phyloP scores from a whole-genome alignment of 2,888 invertebrate species.

The Trissolcus japonicus region DNA sequence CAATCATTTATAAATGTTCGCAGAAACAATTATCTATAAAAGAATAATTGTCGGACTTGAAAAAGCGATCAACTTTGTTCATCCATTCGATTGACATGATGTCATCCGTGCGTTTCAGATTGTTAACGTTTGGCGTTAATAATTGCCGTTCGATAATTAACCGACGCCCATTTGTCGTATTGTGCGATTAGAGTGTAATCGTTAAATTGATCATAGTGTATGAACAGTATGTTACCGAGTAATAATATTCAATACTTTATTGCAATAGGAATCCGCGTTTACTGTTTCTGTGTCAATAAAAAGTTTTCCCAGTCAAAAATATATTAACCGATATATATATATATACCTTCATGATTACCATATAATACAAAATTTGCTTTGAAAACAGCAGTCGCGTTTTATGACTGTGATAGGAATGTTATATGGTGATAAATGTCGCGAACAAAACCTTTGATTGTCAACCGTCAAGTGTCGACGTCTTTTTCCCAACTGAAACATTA shows the following conservation, averaged over 20 bases:
- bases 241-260: no score
- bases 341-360: slow-evolving; percentile 42
- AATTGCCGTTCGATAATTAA: slow-evolving; percentile 64
- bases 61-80: slow-evolving; percentile 57
- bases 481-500: slow-evolving; percentile 33
- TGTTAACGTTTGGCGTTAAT: slow-evolving; percentile 69
- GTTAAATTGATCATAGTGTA: no score
- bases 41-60: slow-evolving; percentile 4
- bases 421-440: slow-evolving; percentile 39
- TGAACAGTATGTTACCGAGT: no score
- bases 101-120: slow-evolving; percentile 65
- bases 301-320: slow-evolving; percentile 28
- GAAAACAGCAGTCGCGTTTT: slow-evolving; percentile 37
- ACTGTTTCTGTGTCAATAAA: background rate
- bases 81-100: slow-evolving; percentile 63
- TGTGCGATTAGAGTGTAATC: slow-evolving; percentile 56
- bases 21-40: slow-evolving; percentile 25
- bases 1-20: slow-evolving; percentile 3
- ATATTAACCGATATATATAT: slow-evolving; percentile 3
- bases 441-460: slow-evolving; percentile 49
- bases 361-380: slow-evolving; percentile 28
- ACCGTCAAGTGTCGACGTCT: slow-evolving; percentile 32
- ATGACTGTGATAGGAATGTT: slow-evolving; percentile 36
- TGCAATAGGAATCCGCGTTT: no score
- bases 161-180: slow-evolving; percentile 59